These are phyloP conservation scores for Neomorphus geoffroyi DNA, from an alignment of 2,797 vertebrate genomes.

Conservation along the genomic window DNA sequence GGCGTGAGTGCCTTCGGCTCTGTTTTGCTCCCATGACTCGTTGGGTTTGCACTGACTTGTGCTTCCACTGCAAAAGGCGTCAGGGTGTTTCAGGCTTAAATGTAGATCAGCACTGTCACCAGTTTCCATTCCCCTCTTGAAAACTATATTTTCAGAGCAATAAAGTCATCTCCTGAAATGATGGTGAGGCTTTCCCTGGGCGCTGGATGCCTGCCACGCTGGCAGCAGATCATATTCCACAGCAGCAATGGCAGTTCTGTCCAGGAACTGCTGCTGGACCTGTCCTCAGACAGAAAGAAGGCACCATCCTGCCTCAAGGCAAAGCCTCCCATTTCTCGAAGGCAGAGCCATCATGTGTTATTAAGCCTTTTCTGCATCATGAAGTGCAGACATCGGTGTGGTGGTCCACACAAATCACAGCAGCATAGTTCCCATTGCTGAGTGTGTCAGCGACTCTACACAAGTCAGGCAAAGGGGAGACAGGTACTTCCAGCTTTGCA, in stretches of 20 bases:
- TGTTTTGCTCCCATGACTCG: neutral
- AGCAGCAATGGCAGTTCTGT: neutral
- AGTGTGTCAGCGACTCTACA: neutral
- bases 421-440: neutral
- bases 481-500: too few species aligned
- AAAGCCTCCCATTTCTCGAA: neutral
- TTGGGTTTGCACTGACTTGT: neutral
- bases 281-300: neutral
- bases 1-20: neutral
- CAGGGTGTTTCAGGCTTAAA: neutral
- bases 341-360: neutral
- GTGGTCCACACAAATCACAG: neutral
- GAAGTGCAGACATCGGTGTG: neutral
- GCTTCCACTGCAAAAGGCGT: neutral
- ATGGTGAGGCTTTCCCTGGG: neutral
- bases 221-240: neutral
- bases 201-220: too few species aligned
- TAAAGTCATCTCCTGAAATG: neutral
- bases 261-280: neutral
- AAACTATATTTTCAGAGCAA: neutral
- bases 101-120: neutral
- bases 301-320: neutral
- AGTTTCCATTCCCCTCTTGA: neutral
- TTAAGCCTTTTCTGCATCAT: neutral
- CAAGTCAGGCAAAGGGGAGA: neutral